Conservation (phyloP, 2,113 vertebrate genomes). For the Sylvia atricapilla region DNA sequence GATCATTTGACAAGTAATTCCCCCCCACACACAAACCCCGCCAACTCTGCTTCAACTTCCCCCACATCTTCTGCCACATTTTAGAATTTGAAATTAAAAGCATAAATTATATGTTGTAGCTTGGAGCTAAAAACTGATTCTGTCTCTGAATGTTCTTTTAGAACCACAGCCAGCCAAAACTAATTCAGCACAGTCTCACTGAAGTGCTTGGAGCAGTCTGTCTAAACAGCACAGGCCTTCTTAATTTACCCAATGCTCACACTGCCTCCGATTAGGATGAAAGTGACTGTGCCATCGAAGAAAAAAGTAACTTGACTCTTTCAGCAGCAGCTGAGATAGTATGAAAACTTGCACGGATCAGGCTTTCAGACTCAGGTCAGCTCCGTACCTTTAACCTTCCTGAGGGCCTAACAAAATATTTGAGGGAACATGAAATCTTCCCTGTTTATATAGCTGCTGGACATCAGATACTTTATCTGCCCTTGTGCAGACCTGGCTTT, state of each 20-base stretch:
- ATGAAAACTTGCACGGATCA: not conserved
- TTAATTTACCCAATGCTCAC: conserved; percentile 28
- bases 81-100: conserved; percentile 70
- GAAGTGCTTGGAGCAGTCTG: conserved; percentile 53
- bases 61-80: not conserved
- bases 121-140: conserved; percentile 52
- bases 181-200: conserved; percentile 51
- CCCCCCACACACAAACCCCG: not conserved
- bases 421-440: not conserved
- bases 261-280: conserved; percentile 19
- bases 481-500: not conserved
- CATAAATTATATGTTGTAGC: conserved; percentile 57
- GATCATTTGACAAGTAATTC: conserved; percentile 1
- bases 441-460: not conserved
- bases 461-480: not conserved
- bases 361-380: not conserved
- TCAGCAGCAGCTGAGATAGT: not conserved
- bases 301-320: conserved; percentile 11
- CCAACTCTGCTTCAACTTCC: not conserved
- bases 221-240: conserved; percentile 60
- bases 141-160: conserved; percentile 57
- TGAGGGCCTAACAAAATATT: not conserved
- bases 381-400: not conserved
- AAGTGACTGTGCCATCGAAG: conserved; percentile 7
- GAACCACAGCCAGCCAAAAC: conserved; percentile 41